Base-by-base conservation (phyloP, 1,140 invertebrate genomes). In the Acromyrmex echinatior region DNA sequence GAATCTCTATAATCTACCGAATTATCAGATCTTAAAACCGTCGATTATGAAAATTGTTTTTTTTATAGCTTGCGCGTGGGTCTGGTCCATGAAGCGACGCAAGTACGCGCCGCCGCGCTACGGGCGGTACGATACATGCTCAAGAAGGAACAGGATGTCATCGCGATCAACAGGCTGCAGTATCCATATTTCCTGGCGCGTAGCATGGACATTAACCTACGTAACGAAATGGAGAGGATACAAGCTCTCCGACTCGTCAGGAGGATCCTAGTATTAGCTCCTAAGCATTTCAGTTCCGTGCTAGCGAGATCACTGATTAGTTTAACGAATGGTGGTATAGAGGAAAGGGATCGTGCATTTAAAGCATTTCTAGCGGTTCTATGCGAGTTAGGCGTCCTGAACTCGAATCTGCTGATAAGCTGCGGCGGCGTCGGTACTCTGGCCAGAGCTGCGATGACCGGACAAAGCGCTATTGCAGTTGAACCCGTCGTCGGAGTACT, bases 171-270 rank as follows among this genome's bases (percentile, higher is more conserved):
- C 92, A 96, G 96, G 87, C 95, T 99, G 81, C 97, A 98, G 92
- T 96, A 99, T 91, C 98, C 98, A 90, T 97, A 97, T 93, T 96
- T 99, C 84, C 96, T 99, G 90, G 97, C 97, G 71, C 97, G 97
- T 86, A 98, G 96, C 91, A 96, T 99, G 92, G 98, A 99, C 95
- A 95, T 99, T 66, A 96, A 97, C 96, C 95, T 97, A 65, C 96
- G 98, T 88, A 99, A 99, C 94, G 98, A 99, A 92, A 97, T 98
- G 84, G 99, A 99, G 94, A 96, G 98, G 39, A 96, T 99, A 62
- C 98, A 99, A 95, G 98, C 98, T 0, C 95, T 99, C 84, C 97
- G 98, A 92, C 96, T 99, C 21, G 97, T 98, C 51, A 95, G 98
- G 86, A 97, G 97, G 88, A 96, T 97, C 25, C 94, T 98, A 31